A percentile compares a stretch with the other conserved stretches of the same genome.
phyloP scores from a whole-genome alignment of 2,113 vertebrate species.

The Falco punctatus region DNA sequence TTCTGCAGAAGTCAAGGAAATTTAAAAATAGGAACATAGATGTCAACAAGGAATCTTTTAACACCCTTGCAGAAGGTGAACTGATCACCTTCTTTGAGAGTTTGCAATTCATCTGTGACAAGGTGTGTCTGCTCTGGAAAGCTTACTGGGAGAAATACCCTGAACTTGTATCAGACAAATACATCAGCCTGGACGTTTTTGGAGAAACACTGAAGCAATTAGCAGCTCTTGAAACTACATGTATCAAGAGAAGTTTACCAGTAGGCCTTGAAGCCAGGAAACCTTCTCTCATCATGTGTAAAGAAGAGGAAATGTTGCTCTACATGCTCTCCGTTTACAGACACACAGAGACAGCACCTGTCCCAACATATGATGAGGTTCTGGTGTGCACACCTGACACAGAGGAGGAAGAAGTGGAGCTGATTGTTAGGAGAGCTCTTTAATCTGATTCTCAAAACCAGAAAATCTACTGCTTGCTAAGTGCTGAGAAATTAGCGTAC shows the following conservation, averaged over 20 bases:
- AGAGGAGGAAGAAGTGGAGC: slow-evolving; percentile 67
- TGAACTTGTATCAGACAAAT: slow-evolving; percentile 50
- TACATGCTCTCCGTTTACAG: slow-evolving; percentile 69
- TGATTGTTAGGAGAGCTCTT: slow-evolving; percentile 67
- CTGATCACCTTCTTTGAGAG: slow-evolving; percentile 5
- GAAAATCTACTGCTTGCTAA: slow-evolving; percentile 77
- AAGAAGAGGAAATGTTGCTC: slow-evolving; percentile 66
- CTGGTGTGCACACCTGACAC: slow-evolving; percentile 77
- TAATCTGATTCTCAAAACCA: neutral
- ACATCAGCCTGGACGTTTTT: slow-evolving; percentile 65
- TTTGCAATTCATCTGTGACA: neutral
- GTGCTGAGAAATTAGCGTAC: slow-evolving; percentile 75
- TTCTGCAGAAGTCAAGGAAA: neutral
- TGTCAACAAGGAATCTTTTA: neutral
- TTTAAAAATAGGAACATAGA: neutral
- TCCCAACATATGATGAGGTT: slow-evolving; percentile 77
- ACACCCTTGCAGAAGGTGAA: neutral
- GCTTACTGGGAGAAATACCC: slow-evolving; percentile 67
- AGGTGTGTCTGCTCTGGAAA: slow-evolving; percentile 59
- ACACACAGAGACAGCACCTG: slow-evolving; percentile 62
- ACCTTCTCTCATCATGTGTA: slow-evolving; percentile 78
- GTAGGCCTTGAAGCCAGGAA: slow-evolving; percentile 59
- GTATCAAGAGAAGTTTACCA: slow-evolving; percentile 63
- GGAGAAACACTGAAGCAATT: slow-evolving; percentile 65
- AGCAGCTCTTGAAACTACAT: slow-evolving; percentile 50